Conservation (phyloP, 2,888 invertebrate species). For the Yponomeuta evonymella region DNA sequence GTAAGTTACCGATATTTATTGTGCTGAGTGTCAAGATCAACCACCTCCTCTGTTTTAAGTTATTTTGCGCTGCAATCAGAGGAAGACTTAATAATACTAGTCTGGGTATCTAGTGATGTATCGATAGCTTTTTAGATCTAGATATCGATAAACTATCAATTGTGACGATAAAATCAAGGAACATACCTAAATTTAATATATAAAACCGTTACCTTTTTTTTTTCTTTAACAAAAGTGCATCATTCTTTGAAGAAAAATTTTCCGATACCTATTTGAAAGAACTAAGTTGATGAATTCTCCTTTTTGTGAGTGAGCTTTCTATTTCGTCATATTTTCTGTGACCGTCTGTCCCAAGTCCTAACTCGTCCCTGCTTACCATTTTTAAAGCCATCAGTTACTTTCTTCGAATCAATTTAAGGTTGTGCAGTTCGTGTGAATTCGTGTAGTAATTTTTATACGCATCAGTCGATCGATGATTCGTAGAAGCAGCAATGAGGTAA, state of each 20-base stretch:
- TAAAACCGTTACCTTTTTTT: too few relatives aligned
- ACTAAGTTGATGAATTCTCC: too few relatives aligned
- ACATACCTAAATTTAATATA: too few relatives aligned
- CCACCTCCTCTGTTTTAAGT: not conserved
- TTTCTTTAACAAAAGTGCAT: too few relatives aligned
- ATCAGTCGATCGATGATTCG: too few relatives aligned
- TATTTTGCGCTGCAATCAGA: conserved; percentile 21
- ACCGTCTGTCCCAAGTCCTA: not conserved
- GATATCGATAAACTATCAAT: conserved; percentile 27
- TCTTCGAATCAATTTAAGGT: not conserved
- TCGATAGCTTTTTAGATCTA: conserved; percentile 34
- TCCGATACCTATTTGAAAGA: too few relatives aligned
- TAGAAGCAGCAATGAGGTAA: too few relatives aligned
- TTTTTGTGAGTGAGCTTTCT: too few relatives aligned
- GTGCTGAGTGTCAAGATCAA: not conserved
- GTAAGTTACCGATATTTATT: too few relatives aligned
- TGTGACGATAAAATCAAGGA: not conserved
- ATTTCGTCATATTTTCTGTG: not conserved
- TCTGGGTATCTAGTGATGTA: conserved; percentile 54
- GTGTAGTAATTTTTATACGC: not conserved
- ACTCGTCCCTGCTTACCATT: not conserved
- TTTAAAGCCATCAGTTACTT: too few relatives aligned
- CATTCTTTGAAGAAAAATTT: too few relatives aligned
- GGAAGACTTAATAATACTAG: conserved; percentile 73
- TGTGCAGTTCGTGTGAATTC: not conserved